phyloP scores from a whole-genome alignment of 2,888 invertebrate genomes.

The Podotricha telesiphe region DNA sequence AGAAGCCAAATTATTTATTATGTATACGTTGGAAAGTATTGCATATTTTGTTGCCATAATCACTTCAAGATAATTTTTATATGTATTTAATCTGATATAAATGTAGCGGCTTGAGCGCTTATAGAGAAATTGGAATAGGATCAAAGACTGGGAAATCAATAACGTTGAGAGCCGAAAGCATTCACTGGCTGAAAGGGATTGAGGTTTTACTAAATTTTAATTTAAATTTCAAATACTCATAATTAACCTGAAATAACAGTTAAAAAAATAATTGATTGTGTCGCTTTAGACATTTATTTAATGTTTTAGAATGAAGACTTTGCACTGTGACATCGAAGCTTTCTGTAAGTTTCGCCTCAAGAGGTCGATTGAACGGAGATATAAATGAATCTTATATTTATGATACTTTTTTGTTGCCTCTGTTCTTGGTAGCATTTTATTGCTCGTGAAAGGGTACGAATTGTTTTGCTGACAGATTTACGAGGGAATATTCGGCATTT shows the following conservation, averaged over 20 bases:
- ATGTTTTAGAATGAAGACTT: constrained; percentile 32
- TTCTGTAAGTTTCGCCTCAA: constrained; percentile 63
- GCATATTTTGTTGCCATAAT: not conserved
- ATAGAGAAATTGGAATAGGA: constrained; percentile 58
- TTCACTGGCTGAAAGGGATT: constrained; percentile 68
- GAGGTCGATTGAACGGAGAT: constrained; percentile 78
- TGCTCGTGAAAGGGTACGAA: constrained; percentile 83
- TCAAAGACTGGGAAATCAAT: constrained; percentile 71
- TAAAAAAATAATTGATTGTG: constrained; percentile 45
- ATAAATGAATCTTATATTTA: constrained; percentile 84
- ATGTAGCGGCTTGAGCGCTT: constrained; percentile 16
- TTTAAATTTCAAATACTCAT: constrained; percentile 64
- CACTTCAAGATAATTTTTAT: too few relatives aligned
- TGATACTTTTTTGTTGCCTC: constrained; percentile 78
- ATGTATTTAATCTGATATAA: constrained; percentile 18
- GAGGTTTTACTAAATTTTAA: constrained; percentile 70
- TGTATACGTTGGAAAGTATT: not conserved
- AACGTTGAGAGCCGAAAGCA: constrained; percentile 67
- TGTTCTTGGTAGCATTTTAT: constrained; percentile 80
- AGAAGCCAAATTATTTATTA: not conserved
- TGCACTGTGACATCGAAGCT: constrained; percentile 34
- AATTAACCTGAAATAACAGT: constrained; percentile 41
- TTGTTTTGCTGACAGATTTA: constrained; percentile 83
- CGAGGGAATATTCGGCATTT: constrained; percentile 80
- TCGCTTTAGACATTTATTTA: constrained; percentile 36